Evolutionary conservation across 2,113 vertebrate species (phyloP), one percentile per base, ranked within the genome.

Genomic region (Larimichthys polyactis): DNA sequence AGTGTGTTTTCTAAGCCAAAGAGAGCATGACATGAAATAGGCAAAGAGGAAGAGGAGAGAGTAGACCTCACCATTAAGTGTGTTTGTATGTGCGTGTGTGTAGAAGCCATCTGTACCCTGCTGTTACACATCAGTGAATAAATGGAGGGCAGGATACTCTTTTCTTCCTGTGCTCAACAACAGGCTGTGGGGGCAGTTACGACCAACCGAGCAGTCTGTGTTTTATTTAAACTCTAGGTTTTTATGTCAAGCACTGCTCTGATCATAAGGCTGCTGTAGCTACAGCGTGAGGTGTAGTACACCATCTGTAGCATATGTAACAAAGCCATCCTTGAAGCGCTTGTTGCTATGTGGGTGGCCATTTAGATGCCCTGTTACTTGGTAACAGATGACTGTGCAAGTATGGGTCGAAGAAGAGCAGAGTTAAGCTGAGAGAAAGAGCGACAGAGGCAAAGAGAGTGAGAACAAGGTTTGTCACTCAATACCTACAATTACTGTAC

Each of bases 331-430:
- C n/a, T 77, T 62, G 46, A 62, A 71, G 76, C 8, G 36, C 85
- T 40, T 90, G 93, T 93, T 93, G 91, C 90, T 92, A 91, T 78
- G 92, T 93, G 92, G 92, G 88, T 71, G 89, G 79, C 86, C 75
- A 71, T 87, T 91, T 69, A 87, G 58, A 87, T 75, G 44, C 80
- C 64, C 85, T 59, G 93, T 95, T 95, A 95, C 94, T 95, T 93
- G 90, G 93, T 94, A 95, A 95, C 94, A 82, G 75, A 82, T 82
- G 85, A 90, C 85, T 80, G 78, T 80, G 71, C 80, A 69, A 82
- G 87, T 79, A 74, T 77, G 75, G 83, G 83, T 85, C 17, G 40
- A 90, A 87, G 89, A 80, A 79, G 71, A 85, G 67, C 71, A 78
- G 78, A 86, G 74, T 49, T 69, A 66, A 86, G 72, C 58, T 24